These are phyloP conservation scores for Urocitellus parryii DNA, from an alignment of 2,113 vertebrate genomes.

Conservation along the genomic window DNA sequence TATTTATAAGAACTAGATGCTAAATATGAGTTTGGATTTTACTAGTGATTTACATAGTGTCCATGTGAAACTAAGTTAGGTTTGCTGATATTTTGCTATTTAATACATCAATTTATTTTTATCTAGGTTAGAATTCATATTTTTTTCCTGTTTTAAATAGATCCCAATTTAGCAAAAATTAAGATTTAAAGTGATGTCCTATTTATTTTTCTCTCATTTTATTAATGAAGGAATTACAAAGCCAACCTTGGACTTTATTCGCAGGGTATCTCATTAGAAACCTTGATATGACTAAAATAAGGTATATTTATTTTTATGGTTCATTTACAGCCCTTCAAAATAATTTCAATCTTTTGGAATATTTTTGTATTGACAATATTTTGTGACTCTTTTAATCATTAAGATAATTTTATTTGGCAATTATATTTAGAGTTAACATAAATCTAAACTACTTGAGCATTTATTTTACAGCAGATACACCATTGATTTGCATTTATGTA, in stretches of 20 bases:
- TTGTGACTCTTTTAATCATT: background rate
- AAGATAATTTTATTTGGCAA: background rate
- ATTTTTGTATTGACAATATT: constrained; percentile 5
- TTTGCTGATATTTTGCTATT: constrained; percentile 11
- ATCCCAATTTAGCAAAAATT: constrained; percentile 34
- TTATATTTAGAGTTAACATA: background rate
- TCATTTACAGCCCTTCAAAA: constrained; percentile 42
- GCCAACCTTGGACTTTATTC: constrained; percentile 28
- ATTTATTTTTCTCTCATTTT: constrained; percentile 64
- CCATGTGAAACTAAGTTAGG: background rate
- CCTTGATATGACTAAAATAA: background rate
- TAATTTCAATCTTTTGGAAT: background rate
- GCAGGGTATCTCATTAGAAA: constrained; percentile 62
- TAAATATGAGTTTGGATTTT: background rate
- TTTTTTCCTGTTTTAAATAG: constrained; percentile 2
- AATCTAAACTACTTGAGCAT: background rate
- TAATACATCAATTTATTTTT: background rate
- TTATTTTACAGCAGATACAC: background rate
- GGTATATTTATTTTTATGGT: constrained; percentile 41
- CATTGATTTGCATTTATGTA: background rate
- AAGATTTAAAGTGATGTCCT: constrained; percentile 52
- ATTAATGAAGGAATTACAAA: constrained; percentile 58
- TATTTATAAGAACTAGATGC: background rate
- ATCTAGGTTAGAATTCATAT: background rate
- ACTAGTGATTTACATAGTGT: background rate